Percentiles rank a stretch among this genome's conserved stretches.
Conservation (phyloP, 1,140 invertebrate species). For the Rhopalosiphum maidis region DNA sequence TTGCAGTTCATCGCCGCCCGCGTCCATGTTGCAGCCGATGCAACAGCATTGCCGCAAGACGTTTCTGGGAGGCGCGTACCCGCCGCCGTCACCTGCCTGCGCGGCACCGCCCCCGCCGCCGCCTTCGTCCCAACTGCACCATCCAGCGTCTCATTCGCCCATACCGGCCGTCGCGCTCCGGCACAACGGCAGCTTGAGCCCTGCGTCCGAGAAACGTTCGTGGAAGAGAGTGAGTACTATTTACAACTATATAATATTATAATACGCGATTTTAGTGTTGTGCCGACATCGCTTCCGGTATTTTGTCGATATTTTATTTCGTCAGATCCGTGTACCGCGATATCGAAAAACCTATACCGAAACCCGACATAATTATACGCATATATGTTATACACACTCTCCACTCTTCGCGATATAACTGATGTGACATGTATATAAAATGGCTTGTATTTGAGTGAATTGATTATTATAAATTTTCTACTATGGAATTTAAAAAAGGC, state of each 20-base stretch:
- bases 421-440: no score
- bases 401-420: no score
- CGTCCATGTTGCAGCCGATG: conserved; percentile 61
- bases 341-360: no score
- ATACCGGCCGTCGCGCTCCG: conserved; percentile 63
- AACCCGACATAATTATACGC: no score
- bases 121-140: neutral
- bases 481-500: no score
- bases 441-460: no score
- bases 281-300: no score
- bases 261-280: no score
- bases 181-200: conserved; percentile 66
- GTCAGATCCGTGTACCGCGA: no score
- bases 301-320: no score
- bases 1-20: conserved; percentile 64
- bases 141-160: conserved; percentile 64
- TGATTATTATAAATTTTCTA: no score
- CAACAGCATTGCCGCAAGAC: neutral
- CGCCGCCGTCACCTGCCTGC: conserved; percentile 13
- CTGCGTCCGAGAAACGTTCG: conserved; percentile 68
- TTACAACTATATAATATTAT: neutral
- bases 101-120: conserved; percentile 29
- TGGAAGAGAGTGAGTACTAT: conserved; percentile 65
- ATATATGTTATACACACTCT: no score
- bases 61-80: conserved; percentile 62